Base-by-base conservation (phyloP, 2,113 vertebrate genomes). In the Phasianus colchicus region DNA sequence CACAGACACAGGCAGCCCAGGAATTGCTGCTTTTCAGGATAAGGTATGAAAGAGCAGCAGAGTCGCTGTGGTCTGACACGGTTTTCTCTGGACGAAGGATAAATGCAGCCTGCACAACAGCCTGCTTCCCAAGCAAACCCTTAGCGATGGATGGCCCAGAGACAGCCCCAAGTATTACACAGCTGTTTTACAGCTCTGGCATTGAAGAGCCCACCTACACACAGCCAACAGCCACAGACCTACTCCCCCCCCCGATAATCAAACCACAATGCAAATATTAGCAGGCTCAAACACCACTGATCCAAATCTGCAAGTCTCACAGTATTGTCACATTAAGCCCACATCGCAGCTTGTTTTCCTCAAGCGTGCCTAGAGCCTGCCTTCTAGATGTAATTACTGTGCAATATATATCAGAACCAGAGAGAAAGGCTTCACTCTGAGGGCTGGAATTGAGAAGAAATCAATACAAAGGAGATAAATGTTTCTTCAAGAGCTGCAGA, bases 401-500 rank as follows among this genome's bases (percentile, higher is more conserved):
- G 95, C 94, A 96, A 97, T 95, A 95, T 92, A 94, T 93, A 96
- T 93, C 94, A 94, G 95, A 95, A 90, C 70, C 94, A 93, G 93
- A 92, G 78, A 95, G 92, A 96, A 96, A 94, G 93, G 94, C 95
- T 95, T 97, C 97, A 91, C 85, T 97, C 90, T 24, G 58, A 94
- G 57, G 83, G 60, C 96, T 90, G 96, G 93, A 97, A 97, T 67
- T 67, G 93, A 97, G 94, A 96, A 96, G 73, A 95, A 97, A 98
- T 98, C 97, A 96, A 98, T 97, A 97, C 80, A 96, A 96, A 95
- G 94, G 96, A 95, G 95, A 97, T 95, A 96, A 96, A 97, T 91
- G 96, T 90, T 97, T 90, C 80, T 94, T 91, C 93, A 88, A 94
- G 93, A 94, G 86, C 86, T 93, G 94, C 86, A 83, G 80, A 90